Conservation (phyloP, 1,140 invertebrate genomes). For the Hycleus cichorii region DNA sequence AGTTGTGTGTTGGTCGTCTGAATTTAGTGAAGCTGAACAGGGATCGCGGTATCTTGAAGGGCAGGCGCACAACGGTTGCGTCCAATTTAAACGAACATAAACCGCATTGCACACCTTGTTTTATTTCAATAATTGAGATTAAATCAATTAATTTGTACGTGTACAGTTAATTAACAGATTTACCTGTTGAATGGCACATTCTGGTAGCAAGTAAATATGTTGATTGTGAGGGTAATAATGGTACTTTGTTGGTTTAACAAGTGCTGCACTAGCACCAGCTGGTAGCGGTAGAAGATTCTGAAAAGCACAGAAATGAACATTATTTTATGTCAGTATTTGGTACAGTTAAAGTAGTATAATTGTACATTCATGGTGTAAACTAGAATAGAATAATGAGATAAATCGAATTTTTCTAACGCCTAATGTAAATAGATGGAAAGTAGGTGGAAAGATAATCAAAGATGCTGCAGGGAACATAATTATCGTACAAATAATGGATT, state of each 20-base stretch:
- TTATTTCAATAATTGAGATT: not conserved
- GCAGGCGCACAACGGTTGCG: constrained; percentile 86
- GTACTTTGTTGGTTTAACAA: constrained; percentile 81
- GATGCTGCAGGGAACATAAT: not conserved
- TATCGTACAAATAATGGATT: constrained; percentile 6
- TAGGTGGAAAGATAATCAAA: no score
- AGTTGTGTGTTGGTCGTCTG: constrained; percentile 85
- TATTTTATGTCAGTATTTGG: not conserved
- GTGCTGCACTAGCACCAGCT: constrained; percentile 57
- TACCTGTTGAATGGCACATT: constrained; percentile 88
- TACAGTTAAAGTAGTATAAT: not conserved
- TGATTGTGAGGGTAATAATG: constrained; percentile 92
- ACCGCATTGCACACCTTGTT: constrained; percentile 84
- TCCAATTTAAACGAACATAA: constrained; percentile 85
- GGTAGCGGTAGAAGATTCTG: constrained; percentile 64
- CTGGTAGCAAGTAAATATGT: constrained; percentile 81
- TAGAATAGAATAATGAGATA: not conserved
- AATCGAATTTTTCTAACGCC: not conserved
- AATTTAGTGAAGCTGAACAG: constrained; percentile 79
- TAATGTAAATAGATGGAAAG: no score
- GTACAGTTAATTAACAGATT: constrained; percentile 11
- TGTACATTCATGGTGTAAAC: not conserved
- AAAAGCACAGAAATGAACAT: constrained; percentile 34
- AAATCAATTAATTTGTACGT: not conserved
- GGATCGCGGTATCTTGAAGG: constrained; percentile 77